Conservation (phyloP, 2,113 vertebrate species). For the Guaruba guarouba region DNA sequence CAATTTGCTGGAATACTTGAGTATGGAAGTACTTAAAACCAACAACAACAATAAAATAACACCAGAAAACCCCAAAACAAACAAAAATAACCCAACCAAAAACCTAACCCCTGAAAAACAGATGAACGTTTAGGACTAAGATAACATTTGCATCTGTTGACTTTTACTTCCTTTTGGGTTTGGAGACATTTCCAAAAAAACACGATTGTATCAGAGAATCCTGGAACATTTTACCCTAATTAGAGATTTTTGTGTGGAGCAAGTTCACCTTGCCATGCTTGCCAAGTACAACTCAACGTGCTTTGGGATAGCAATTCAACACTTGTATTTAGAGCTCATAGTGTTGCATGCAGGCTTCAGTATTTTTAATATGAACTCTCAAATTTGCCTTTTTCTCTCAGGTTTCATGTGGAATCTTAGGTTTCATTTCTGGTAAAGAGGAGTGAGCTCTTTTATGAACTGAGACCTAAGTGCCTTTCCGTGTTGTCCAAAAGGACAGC, state of each 20-base stretch:
- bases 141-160: neutral
- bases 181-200: neutral
- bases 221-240: neutral
- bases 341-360: neutral
- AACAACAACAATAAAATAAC: neutral
- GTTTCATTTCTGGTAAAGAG: neutral
- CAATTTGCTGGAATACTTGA: neutral
- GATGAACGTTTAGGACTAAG: neutral
- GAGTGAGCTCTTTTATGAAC: neutral
- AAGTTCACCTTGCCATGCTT: neutral
- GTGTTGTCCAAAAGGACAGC: neutral
- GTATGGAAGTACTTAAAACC: neutral
- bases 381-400: neutral
- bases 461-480: neutral
- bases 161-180: neutral
- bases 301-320: neutral
- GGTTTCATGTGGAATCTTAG: neutral
- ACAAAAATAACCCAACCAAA: neutral
- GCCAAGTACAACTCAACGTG: rapidly evolving
- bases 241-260: neutral
- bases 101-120: neutral
- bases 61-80: neutral
- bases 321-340: neutral
- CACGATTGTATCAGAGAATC: rapidly evolving
- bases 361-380: neutral